Conservation (phyloP, 2,113 vertebrate genomes). For the Etheostoma spectabile region DNA sequence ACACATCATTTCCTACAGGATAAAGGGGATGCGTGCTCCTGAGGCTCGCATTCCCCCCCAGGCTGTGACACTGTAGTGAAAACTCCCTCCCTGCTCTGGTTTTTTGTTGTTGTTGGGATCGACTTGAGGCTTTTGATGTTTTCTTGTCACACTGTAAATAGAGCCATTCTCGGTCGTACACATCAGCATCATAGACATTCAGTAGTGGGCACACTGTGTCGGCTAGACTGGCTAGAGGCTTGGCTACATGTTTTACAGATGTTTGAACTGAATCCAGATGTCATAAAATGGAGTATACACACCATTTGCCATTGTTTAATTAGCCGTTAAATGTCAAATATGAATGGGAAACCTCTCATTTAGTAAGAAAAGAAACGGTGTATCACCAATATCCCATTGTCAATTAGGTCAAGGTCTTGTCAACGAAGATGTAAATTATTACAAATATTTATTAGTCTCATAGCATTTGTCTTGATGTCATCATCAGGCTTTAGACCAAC, state of each 20-base stretch:
- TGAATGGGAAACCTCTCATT: background rate
- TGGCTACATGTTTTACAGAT: background rate
- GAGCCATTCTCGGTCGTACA: constrained; percentile 33
- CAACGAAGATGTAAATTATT: background rate
- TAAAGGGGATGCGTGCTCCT: constrained; percentile 44
- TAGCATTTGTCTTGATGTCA: constrained; percentile 7
- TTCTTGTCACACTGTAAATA: constrained; percentile 50
- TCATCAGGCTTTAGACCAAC: constrained; percentile 16
- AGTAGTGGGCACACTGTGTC: background rate
- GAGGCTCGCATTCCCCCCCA: constrained; percentile 65
- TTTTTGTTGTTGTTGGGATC: constrained; percentile 66
- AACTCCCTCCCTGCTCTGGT: constrained; percentile 67
- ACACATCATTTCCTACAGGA: constrained; percentile 70
- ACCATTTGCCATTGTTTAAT: background rate
- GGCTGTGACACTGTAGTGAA: constrained; percentile 74
- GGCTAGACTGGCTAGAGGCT: constrained; percentile 33
- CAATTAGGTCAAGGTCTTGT: background rate
- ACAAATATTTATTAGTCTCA: background rate
- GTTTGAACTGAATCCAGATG: constrained; percentile 29
- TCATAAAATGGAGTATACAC: background rate
- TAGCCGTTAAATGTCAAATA: background rate
- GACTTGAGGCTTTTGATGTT: constrained; percentile 76
- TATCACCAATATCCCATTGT: background rate
- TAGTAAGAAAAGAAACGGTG: background rate
- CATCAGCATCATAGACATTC: constrained; percentile 9